These are phyloP conservation scores for Heteromyza rotundicornis DNA, from an alignment of 2,888 invertebrate genomes.

Conservation along the genomic window DNA sequence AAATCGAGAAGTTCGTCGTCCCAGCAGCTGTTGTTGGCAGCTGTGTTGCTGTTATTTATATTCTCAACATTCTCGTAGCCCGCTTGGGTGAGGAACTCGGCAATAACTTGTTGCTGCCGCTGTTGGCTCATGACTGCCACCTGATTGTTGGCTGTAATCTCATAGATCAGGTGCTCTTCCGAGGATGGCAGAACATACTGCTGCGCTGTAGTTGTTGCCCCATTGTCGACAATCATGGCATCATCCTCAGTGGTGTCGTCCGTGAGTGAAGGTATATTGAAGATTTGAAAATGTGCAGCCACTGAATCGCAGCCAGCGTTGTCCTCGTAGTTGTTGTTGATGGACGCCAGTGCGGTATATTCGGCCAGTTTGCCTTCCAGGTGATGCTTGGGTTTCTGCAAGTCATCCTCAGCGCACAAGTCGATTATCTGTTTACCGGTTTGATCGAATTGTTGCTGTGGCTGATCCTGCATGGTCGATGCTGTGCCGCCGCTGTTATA, in stretches of 20 bases:
- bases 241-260: slow-evolving; percentile 36
- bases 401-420: slow-evolving; percentile 28
- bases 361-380: neutral
- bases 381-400: slow-evolving; percentile 22
- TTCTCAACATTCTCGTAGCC: slow-evolving; percentile 48
- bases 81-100: slow-evolving; percentile 52
- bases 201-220: slow-evolving; percentile 1
- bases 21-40: slow-evolving; percentile 2
- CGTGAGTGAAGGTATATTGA: slow-evolving; percentile 51
- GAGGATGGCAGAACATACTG: slow-evolving; percentile 31
- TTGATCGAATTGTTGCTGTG: slow-evolving; percentile 36
- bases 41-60: slow-evolving; percentile 24
- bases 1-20: slow-evolving; percentile 39
- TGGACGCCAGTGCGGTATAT: slow-evolving; percentile 8
- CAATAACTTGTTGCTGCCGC: slow-evolving; percentile 51
- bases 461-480: slow-evolving; percentile 28
- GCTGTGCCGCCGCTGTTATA: slow-evolving; percentile 16
- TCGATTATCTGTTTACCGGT: slow-evolving; percentile 33
- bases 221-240: slow-evolving; percentile 21
- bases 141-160: slow-evolving; percentile 48
- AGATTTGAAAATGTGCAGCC: slow-evolving; percentile 45
- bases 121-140: slow-evolving; percentile 52
- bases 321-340: slow-evolving; percentile 9
- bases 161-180: slow-evolving; percentile 41
- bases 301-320: no score